Conservation (phyloP, 2,888 invertebrate species). For the Hypselothyrea guttata region DNA sequence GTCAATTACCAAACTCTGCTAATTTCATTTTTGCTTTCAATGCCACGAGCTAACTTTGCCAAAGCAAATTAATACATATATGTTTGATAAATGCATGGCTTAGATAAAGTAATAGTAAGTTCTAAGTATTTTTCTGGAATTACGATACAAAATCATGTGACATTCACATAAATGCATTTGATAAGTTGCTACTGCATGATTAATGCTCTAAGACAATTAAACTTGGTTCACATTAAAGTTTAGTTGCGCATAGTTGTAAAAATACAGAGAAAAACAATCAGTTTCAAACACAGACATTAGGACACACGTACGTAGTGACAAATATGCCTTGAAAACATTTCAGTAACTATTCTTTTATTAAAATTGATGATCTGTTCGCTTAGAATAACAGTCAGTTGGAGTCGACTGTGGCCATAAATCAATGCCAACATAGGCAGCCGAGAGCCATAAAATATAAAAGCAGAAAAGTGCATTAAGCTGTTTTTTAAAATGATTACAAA, state of each 20-base stretch:
- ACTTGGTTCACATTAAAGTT: too few species aligned
- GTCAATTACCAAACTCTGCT: slow-evolving; percentile 5
- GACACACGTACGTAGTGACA: slow-evolving; percentile 1
- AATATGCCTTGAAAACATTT: slow-evolving; percentile 3
- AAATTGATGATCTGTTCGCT: slow-evolving; percentile 24
- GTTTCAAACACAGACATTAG: too few species aligned
- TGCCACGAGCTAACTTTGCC: too few species aligned
- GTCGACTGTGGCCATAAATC: slow-evolving; percentile 19
- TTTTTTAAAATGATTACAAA: neutral
- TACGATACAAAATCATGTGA: too few species aligned
- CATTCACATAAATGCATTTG: too few species aligned
- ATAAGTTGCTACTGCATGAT: neutral
- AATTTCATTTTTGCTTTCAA: neutral
- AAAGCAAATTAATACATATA: too few species aligned
- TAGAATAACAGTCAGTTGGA: slow-evolving; percentile 1
- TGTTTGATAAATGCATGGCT: too few species aligned
- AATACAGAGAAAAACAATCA: too few species aligned
- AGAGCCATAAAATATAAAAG: slow-evolving; percentile 5
- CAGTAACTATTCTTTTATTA: slow-evolving; percentile 20
- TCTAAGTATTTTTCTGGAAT: too few species aligned
- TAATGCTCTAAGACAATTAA: too few species aligned
- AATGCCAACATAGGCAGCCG: slow-evolving; percentile 2
- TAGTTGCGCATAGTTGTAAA: too few species aligned
- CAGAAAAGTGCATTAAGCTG: slow-evolving; percentile 8
- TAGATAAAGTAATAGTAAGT: too few species aligned